Evolutionary conservation across 2,797 vertebrate genomes (phyloP).

Genomic region (Muscicapa striata): DNA sequence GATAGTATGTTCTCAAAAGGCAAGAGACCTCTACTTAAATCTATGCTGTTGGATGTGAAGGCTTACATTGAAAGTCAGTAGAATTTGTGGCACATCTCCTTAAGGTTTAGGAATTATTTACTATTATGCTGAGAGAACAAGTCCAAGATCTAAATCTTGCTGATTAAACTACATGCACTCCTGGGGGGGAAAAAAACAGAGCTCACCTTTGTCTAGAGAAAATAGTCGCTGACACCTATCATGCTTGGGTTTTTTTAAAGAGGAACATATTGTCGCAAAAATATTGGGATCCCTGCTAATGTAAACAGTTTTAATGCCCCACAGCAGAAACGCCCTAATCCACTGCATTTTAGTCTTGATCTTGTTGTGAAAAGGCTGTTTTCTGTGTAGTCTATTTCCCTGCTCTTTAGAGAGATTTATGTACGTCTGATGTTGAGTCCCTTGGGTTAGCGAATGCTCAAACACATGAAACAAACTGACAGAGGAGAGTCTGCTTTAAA

Average conservation of each 20-base stretch:
- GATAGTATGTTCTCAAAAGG: slow-evolving; percentile 39
- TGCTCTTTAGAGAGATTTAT: not conserved
- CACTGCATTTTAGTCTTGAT: not conserved
- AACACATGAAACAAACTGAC: not conserved
- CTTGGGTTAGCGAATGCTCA: not conserved
- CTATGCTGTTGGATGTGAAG: slow-evolving; percentile 8
- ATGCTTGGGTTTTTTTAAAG: not conserved
- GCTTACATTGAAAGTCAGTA: slow-evolving; percentile 54
- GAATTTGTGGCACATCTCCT: slow-evolving; percentile 57
- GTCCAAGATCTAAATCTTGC: slow-evolving; percentile 3
- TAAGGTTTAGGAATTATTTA: slow-evolving; percentile 58
- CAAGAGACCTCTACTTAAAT: slow-evolving; percentile 68
- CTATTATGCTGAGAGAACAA: slow-evolving; percentile 10
- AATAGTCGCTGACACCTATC: not conserved
- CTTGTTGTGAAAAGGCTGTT: not conserved
- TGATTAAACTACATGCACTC: not conserved
- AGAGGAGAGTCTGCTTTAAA: not conserved
- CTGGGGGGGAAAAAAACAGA: not conserved
- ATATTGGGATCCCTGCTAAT: not conserved
- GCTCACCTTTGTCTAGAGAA: not conserved
- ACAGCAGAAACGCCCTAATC: not conserved
- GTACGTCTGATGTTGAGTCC: not conserved
- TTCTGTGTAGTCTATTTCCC: not conserved
- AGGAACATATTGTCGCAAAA: not conserved
- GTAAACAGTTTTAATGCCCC: not conserved